Evolutionary conservation across 2,797 vertebrate species (phyloP), one percentile per base, ranked within the genome.

Genomic region (Setipinna tenuifilis): DNA sequence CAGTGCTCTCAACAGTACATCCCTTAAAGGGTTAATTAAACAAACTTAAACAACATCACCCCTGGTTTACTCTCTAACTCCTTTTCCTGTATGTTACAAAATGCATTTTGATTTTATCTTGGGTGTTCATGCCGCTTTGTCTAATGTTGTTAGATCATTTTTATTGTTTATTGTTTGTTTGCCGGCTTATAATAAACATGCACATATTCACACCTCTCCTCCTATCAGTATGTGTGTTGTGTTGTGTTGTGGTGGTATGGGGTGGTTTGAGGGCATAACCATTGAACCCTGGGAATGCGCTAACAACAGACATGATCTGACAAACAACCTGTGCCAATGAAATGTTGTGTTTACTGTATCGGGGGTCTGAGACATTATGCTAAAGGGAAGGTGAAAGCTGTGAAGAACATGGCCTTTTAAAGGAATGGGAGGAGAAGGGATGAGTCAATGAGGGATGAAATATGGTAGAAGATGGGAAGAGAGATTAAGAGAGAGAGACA

Each of bases 341-440:
- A 7, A 75, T 35, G 16, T 31, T 35, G 68, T 35, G 68, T 5
- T 14, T 14, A 17, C 31, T 75, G 28, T 71, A 31, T 35, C 31
- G 17, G 68, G 14, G 14, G 16, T 31, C 16, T 75, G 68, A 41
- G 68, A 35, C 68, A 35, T 35, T 17, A 35, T 75, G 35, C 19
- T 78, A 78, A 17, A 19, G 19, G 71, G 14, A 19, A 78, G 35
- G 71, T 75, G 68, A 6, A 35, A 75, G 28, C 17, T 78, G 17
- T 10, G 35, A 41, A 21, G 71, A 78, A 21, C 35, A 75, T 41
- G 16, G 68, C 68, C 68, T 75, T 68, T 75, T 75, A 75, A 75
- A 75, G 68, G 16, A 75, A 75, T 35, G 28, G 23, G 61, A 4
- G 25, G 68, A 78, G 10, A 78, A 78, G 31, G 28, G 28, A 19